Evolutionary conservation across 2,888 invertebrate genomes (phyloP).

Genomic region (Mamestra brassicae): DNA sequence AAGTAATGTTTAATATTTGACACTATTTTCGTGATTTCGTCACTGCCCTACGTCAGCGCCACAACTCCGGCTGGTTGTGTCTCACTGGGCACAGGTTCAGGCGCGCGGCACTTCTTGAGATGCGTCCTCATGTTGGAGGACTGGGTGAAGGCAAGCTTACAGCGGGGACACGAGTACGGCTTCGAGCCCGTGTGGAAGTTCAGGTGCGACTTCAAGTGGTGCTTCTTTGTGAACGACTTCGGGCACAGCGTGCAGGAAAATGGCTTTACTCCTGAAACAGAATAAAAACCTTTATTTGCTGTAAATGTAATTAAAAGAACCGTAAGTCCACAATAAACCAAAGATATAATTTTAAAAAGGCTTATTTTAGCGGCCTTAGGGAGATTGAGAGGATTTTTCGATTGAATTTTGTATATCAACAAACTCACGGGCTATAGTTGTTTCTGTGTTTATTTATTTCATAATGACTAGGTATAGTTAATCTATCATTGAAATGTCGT

Average conservation of each 20-base stretch:
- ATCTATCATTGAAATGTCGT: constrained; percentile 6
- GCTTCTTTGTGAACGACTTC: constrained; percentile 96
- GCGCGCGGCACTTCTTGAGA: constrained; percentile 93
- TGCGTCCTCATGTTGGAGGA: constrained; percentile 97
- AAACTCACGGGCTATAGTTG: not conserved
- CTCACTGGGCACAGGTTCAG: constrained; percentile 55
- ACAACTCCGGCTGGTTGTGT: constrained; percentile 12
- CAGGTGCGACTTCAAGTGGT: constrained; percentile 95
- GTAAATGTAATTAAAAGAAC: not conserved
- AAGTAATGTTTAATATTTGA: constrained; percentile 12
- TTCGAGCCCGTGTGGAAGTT: constrained; percentile 96
- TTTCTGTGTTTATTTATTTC: not conserved
- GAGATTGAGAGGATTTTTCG: not conserved
- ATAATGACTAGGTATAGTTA: no score
- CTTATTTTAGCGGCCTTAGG: no score
- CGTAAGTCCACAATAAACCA: not conserved
- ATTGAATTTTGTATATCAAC: not conserved
- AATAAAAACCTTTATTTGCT: no score
- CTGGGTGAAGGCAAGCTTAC: constrained; percentile 95
- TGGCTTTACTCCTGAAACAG: constrained; percentile 93
- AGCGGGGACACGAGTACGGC: constrained; percentile 92
- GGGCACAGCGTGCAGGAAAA: constrained; percentile 92
- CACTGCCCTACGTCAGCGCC: not conserved
- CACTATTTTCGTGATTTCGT: not conserved
- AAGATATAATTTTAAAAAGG: no score